Conservation (phyloP, 92 coral and sea anemone genomes). For the Parazoanthus atlanticus region DNA sequence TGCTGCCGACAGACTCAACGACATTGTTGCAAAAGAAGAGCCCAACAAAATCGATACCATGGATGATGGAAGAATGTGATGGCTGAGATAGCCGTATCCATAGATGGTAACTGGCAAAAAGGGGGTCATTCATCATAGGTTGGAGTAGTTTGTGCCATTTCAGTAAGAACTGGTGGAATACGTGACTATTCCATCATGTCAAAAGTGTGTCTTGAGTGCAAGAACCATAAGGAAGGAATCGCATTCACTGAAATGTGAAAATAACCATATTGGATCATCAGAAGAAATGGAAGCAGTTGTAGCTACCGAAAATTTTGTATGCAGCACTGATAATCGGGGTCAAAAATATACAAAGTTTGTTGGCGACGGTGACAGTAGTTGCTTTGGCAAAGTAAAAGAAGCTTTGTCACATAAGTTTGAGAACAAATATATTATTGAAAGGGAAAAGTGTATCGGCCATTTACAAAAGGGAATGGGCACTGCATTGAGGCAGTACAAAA, state of each 20-base stretch:
- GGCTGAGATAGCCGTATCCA: conserved; percentile 52
- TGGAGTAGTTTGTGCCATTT: conserved; percentile 70
- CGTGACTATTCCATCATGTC: conserved; percentile 65
- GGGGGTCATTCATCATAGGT: conserved; percentile 67
- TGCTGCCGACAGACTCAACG: conserved; percentile 50
- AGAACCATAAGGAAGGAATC: conserved; percentile 51
- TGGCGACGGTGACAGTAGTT: conserved; percentile 69
- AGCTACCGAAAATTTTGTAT: no score
- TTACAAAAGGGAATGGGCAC: conserved; percentile 63
- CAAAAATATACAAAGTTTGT: conserved; percentile 61
- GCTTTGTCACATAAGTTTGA: conserved; percentile 49
- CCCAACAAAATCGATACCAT: background rate
- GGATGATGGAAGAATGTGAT: background rate
- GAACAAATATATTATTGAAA: conserved; percentile 43
- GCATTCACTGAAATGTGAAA: no score
- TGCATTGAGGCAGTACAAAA: conserved; percentile 57
- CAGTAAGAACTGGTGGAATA: conserved; percentile 63
- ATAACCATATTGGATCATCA: conserved; percentile 61
- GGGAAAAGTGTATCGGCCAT: conserved; percentile 73
- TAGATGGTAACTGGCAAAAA: conserved; percentile 74
- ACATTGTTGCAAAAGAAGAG: background rate
- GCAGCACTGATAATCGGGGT: conserved; percentile 48
- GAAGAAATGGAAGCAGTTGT: conserved; percentile 71
- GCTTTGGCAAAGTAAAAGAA: conserved; percentile 60
- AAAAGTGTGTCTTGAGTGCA: conserved; percentile 62